phyloP scores from a whole-genome alignment of 2,797 vertebrate genomes.

The Mus caroli region DNA sequence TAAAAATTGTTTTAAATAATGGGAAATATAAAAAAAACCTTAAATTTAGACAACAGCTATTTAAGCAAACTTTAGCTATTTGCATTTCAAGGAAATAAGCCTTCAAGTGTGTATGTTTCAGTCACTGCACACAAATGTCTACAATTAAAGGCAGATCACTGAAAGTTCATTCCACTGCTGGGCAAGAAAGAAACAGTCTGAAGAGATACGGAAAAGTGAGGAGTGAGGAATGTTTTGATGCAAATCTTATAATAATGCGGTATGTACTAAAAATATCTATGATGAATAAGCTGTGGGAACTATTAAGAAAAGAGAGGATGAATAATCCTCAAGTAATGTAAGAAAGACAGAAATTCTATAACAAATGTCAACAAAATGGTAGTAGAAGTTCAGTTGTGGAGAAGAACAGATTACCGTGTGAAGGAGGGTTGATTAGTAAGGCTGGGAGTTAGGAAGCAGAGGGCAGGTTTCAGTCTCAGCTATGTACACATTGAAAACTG shows the following conservation, averaged over 20 bases:
- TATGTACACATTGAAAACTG: too few species aligned
- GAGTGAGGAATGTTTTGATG: neutral
- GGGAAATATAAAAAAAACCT: neutral
- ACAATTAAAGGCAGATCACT: neutral
- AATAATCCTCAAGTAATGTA: neutral
- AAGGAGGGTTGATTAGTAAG: rapidly evolving
- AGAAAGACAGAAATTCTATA: neutral
- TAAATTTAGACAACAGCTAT: too few species aligned
- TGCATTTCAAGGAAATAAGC: neutral
- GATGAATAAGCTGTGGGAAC: neutral
- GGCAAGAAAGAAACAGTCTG: neutral
- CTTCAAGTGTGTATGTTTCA: neutral
- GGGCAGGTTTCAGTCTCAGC: too few species aligned
- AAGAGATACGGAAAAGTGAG: neutral
- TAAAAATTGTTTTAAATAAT: neutral
- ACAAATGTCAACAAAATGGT: neutral
- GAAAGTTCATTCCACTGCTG: neutral
- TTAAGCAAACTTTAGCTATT: neutral
- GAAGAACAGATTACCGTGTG: neutral
- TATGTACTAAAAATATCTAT: neutral
- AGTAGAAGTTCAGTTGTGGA: neutral
- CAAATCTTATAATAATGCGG: neutral
- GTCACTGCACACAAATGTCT: neutral
- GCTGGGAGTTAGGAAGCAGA: neutral
- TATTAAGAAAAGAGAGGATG: neutral